Evolutionary conservation across 2,797 vertebrate species (phyloP), one percentile per base, ranked within the genome.

Genomic region (Sebastes hubbsi): DNA sequence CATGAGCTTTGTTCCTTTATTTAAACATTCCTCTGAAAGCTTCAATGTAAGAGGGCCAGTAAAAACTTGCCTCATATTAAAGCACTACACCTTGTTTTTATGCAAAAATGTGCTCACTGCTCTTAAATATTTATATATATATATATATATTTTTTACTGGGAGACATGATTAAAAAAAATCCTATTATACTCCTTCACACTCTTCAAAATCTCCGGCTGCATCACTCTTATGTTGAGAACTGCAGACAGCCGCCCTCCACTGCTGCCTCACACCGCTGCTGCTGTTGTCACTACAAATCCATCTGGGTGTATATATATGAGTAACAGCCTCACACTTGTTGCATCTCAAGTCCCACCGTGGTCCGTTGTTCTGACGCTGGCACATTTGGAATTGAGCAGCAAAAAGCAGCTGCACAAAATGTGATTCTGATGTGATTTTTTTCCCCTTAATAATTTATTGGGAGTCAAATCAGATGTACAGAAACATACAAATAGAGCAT

Each of bases 161-260:
- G 65, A 27, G 72, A 83, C 70, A 58, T 66, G 79, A 84, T 81
- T 88, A 70, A 86, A 86, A 75, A 80, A 80, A 79, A 88, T 84
- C 85, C 74, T 29, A 18, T 83, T 81, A 61, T 76, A 72, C 67
- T 68, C 75, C 36, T 60, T 82, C 88, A 84, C 84, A 74, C 78
- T 78, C 60, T 38, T 83, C 72, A 77, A 69, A 78, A 69, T 87
- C 49, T 4, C 68, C 20, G 2, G 54, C 73, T 68, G 64, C 67
- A 16, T 80, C 52, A 38, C 22, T 75, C 42, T 72, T 54, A 5
- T 18, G 36, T 49, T 75, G 11, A 25, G 61, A 69, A 27, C 22
- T 1, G 20, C 0, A 12, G 62, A 8, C 42, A 16, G 65, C 58
- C 58, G 62, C 30, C 61, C 4, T 6, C 56, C 32, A 0, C 56